Evolutionary conservation across 2,888 invertebrate species (phyloP), one percentile per base, ranked within the genome.

Genomic region (Lucinisca nassula): DNA sequence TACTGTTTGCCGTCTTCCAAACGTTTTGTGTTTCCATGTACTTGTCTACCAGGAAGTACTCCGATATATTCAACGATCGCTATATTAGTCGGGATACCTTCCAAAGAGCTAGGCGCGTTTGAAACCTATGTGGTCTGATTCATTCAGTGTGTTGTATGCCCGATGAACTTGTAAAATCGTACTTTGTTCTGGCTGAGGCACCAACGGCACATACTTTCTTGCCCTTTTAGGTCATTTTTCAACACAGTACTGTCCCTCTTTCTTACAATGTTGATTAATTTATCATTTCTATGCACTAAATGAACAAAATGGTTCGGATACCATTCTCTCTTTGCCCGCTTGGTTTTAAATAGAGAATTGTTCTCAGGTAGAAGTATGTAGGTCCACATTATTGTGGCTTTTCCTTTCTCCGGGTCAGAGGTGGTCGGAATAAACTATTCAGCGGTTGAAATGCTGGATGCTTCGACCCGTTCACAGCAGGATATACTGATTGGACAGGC

Each of bases 381-480:
- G 17, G 80, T 80, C 80, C 73, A 80, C 73, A 80, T 80, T n/a
- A 73, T 51, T 38, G 80, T 35, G 12, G 73, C 73, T 21, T 37
- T 73, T 37, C 37, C 67, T 30, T 73, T 80, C 1, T 80, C 80
- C 1, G 73, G 73, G 49, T 80, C 72, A 14, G 73, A 8, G 51
- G 51, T 38, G 55, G 79, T 40, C 49, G 45, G 72, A 83, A 83
- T 4, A n/a, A 10, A 8, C 17, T 24, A 61, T 82, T 82, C 35
- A 82, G 17, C 24, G 32, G 3, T 21, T 24, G 30, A 35, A 82
- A 82, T 2, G 72, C 35, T 32, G 24, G 32, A 21, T 72, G 51
- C 35, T 51, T 73, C 6, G 61, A 45, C 8, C 76, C 76, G 45
- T 76, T 82, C 0, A 61, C 37, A 14, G 70, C 51, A 8, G 70